A percentile compares a stretch with the other conserved stretches of the same genome.
phyloP scores from a whole-genome alignment of 2,113 vertebrate genomes.

The Zosterops borbonicus region DNA sequence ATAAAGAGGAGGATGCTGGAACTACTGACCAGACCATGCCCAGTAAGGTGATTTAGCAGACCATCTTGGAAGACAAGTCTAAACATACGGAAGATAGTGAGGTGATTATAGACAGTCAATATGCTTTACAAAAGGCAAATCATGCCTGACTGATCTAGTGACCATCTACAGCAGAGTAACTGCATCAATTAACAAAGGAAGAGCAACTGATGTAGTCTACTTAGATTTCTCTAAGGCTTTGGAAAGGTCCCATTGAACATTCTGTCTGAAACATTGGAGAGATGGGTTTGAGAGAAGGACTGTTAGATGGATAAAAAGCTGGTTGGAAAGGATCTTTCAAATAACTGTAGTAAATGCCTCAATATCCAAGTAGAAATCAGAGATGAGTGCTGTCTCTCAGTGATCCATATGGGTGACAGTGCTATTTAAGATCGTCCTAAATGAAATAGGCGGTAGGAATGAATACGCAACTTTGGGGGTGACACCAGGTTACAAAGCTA shows the following conservation, averaged over 20 bases:
- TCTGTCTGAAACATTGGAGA: not conserved
- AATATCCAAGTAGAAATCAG: not conserved
- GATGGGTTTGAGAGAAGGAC: not conserved
- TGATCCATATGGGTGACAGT: accelerated
- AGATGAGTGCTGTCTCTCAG: not conserved
- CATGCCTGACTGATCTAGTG: not conserved
- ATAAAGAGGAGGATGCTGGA: not conserved
- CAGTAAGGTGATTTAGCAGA: not conserved
- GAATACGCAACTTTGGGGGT: not conserved
- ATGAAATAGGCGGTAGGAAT: not conserved
- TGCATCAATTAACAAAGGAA: not conserved
- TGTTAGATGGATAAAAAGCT: not conserved
- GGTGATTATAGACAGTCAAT: not conserved
- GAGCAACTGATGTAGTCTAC: not conserved
- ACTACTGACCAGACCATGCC: not conserved
- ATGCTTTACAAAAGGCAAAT: not conserved
- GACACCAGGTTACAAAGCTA: not conserved
- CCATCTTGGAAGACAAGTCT: not conserved
- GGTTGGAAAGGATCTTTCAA: not conserved
- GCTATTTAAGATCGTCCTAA: not conserved
- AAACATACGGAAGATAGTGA: not conserved
- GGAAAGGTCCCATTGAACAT: not conserved
- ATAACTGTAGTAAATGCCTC: not conserved
- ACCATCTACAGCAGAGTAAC: not conserved
- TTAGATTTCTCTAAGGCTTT: not conserved